Percentiles rank a stretch among this genome's conserved stretches.
phyloP scores from a whole-genome alignment of 2,113 vertebrate species.

The Oryzias javanicus region DNA sequence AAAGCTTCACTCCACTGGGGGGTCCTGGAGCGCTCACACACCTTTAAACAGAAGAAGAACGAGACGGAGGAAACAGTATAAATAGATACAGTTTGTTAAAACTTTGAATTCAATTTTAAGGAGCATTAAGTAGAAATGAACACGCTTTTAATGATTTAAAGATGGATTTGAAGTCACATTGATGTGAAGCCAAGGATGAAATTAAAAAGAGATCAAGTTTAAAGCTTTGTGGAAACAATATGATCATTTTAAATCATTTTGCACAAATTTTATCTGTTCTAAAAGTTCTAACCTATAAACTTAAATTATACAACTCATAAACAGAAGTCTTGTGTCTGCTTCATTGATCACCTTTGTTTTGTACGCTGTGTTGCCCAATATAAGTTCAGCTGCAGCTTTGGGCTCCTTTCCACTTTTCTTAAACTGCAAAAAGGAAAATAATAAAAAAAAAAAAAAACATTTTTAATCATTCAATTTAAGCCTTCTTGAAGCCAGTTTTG shows the following conservation, averaged over 20 bases:
- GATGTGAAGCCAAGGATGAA: too few species aligned
- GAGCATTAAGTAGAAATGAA: background rate
- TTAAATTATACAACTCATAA: background rate
- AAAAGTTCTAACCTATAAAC: too few species aligned
- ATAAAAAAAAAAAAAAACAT: constrained; percentile 13
- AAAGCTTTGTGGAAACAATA: too few species aligned
- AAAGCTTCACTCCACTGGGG: constrained; percentile 86
- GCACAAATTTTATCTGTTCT: too few species aligned
- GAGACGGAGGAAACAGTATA: background rate
- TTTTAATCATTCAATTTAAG: constrained; percentile 1
- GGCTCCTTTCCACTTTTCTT: constrained; percentile 83
- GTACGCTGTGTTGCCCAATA: constrained; percentile 69
- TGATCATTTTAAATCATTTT: too few species aligned
- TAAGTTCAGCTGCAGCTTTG: constrained; percentile 72
- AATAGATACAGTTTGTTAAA: background rate
- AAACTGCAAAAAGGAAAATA: constrained; percentile 73
- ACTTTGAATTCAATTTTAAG: background rate
- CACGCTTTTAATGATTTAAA: too few species aligned
- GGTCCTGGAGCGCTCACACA: constrained; percentile 72
- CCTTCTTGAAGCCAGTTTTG: too few species aligned
- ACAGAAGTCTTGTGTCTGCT: too few species aligned
- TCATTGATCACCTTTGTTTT: constrained; percentile 80
- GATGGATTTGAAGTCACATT: too few species aligned
- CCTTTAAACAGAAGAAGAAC: constrained; percentile 57
- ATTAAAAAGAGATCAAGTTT: too few species aligned